Evolutionary conservation across 2,888 invertebrate genomes (phyloP).

Genomic region (Drosophila antonietae): DNA sequence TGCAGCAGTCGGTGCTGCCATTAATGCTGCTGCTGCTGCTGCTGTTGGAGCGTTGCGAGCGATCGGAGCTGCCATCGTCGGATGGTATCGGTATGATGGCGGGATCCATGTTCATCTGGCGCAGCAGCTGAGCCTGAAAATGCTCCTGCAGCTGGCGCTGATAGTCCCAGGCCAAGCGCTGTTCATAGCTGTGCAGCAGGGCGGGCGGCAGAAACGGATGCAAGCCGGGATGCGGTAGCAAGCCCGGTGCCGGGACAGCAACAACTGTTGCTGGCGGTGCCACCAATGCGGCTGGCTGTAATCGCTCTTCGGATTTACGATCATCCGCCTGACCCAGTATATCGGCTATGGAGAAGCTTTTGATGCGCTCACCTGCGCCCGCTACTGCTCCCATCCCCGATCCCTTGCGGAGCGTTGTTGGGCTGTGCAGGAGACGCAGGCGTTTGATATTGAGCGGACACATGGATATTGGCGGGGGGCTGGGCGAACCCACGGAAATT

Average conservation of each 20-base stretch:
- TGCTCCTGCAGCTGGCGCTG: constrained; percentile 86
- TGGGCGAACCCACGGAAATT: constrained; percentile 85
- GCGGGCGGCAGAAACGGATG: constrained; percentile 85
- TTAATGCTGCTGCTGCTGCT: constrained; percentile 86
- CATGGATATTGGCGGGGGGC: constrained; percentile 84
- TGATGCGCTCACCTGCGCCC: constrained; percentile 88
- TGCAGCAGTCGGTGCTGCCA: constrained; percentile 40
- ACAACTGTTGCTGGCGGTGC: constrained; percentile 25
- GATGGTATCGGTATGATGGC: constrained; percentile 83
- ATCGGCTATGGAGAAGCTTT: constrained; percentile 96
- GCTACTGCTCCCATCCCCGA: constrained; percentile 14
- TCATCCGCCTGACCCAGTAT: constrained; percentile 88
- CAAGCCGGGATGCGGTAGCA: constrained; percentile 63
- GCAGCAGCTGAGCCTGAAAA: constrained; percentile 85
- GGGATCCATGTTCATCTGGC: constrained; percentile 85
- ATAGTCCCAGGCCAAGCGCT: constrained; percentile 87
- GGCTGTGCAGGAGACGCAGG: constrained; percentile 64
- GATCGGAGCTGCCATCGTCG: constrained; percentile 89
- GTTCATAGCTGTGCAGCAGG: constrained; percentile 88
- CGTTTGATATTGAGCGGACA: constrained; percentile 87
- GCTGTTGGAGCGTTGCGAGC: constrained; percentile 87
- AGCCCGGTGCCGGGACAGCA: constrained; percentile 20
- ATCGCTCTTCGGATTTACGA: constrained; percentile 32
- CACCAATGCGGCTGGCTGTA: constrained; percentile 32
- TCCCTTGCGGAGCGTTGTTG: constrained; percentile 63